Evolutionary conservation across 2,797 vertebrate species (phyloP).

Genomic region (Hafferia zeledoni): DNA sequence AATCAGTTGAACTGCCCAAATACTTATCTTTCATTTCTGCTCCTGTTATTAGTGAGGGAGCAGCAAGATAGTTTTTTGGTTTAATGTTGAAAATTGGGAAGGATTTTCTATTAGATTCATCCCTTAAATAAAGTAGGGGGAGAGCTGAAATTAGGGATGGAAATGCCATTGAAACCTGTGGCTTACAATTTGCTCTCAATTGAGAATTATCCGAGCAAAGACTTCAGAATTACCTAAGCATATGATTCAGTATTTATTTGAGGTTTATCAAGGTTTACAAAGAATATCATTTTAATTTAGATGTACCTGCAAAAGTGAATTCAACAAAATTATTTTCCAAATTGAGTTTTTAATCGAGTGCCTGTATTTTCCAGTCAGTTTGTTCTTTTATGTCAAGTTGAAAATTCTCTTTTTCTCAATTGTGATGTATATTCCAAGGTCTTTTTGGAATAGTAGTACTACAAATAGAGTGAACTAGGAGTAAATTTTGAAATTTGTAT

Average conservation of each 20-base stretch:
- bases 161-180: neutral
- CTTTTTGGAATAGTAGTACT: conserved; percentile 4
- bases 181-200: neutral
- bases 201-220: neutral
- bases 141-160: neutral
- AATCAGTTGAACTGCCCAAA: neutral
- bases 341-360: neutral
- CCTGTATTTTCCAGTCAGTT: conserved; percentile 66
- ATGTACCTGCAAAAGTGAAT: neutral
- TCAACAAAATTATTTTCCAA: conserved; percentile 1
- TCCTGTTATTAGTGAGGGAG: neutral
- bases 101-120: neutral
- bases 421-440: neutral
- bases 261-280: neutral
- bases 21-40: neutral
- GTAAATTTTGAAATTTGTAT: neutral
- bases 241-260: neutral
- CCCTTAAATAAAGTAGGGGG: neutral
- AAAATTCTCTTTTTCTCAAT: conserved; percentile 23
- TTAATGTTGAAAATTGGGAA: neutral
- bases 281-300: neutral
- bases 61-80: neutral
- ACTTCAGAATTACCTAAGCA: neutral
- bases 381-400: conserved; percentile 49
- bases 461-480: conserved; percentile 14